These are phyloP conservation scores for Abrostola triplasia DNA, from an alignment of 2,888 invertebrate genomes.

Conservation along the genomic window DNA sequence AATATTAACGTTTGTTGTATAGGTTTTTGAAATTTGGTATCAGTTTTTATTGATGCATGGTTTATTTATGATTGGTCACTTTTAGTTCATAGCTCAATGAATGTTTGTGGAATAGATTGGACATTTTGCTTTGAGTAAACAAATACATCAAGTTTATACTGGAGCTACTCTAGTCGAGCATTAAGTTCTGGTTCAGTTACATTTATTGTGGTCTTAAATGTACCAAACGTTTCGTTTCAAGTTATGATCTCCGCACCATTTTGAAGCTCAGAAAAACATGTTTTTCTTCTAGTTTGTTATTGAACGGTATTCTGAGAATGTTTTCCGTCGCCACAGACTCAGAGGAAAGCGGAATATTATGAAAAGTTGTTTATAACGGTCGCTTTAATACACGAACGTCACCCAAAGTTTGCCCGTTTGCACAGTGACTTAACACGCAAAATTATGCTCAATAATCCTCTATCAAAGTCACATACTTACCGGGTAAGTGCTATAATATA, in stretches of 20 bases:
- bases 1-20: constrained; percentile 3
- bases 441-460: constrained; percentile 54
- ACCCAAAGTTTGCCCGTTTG: constrained; percentile 43
- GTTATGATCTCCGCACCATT: constrained; percentile 14
- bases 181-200: background rate
- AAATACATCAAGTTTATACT: no score
- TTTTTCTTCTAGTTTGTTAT: constrained; percentile 51
- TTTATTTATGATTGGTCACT: background rate
- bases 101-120: background rate
- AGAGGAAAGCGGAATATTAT: constrained; percentile 34
- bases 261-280: constrained; percentile 45
- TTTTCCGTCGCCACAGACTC: constrained; percentile 38
- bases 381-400: constrained; percentile 40
- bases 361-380: constrained; percentile 47
- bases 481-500: constrained; percentile 35
- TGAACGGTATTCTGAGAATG: constrained; percentile 50
- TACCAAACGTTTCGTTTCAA: constrained; percentile 13
- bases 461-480: constrained; percentile 45
- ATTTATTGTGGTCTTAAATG: constrained; percentile 12
- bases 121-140: background rate
- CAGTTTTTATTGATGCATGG: background rate
- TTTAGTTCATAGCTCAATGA: background rate
- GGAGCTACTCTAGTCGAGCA: no score
- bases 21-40: background rate
- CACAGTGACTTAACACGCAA: constrained; percentile 40